Evolutionary conservation across 2,888 invertebrate genomes (phyloP), one percentile per base, ranked within the genome.

Genomic region (Drosophila prolongata): DNA sequence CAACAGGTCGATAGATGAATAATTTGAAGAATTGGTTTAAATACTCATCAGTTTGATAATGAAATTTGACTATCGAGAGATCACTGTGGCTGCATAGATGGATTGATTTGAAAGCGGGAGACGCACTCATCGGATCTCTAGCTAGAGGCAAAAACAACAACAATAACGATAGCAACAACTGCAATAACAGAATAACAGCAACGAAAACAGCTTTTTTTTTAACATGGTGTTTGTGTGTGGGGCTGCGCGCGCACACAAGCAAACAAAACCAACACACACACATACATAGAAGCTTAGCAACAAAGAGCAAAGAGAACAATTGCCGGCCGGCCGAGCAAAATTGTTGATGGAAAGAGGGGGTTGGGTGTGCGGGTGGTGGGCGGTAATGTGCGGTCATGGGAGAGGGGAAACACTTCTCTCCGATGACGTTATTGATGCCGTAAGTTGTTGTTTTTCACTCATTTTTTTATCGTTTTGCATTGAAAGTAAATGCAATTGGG

Each of bases 391-490:
- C 14, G n/a, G 24, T 34, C 11, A 43, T 1, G 9, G 11, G 47
- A 27, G 11, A 9, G n/a, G 44, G 14, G 27, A 24, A 27, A 19
- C 30, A 34, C 44, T 55, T 61, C 55, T 46, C 50, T 62, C 42
- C 37, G 65, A 78, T 80, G 80, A 84, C 80, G 84, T 80, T 80
- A 78, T 78, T 67, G 78, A 77, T 78, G 80, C 69, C 81, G 69
- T 80, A 78, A 78, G 74, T 50, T 52, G 52, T 67, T 57, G 50
- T 46, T 49, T 42, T 58, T 34, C n/a, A 10, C 59, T 35, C 6
- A 3, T 27, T 30, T 11, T 11, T n/a, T n/a, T 30, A 46, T 37
- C 42, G 30, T 61, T 43, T 49, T 68, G 16, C 64, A 58, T 75
- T 75, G 49, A 76, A 62, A 62, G 54, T 47, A 59, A 70, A 62